Percentiles rank a stretch among this genome's conserved stretches.
Conservation (phyloP, 2,888 invertebrate genomes). For the Prionchulus punctatus region DNA sequence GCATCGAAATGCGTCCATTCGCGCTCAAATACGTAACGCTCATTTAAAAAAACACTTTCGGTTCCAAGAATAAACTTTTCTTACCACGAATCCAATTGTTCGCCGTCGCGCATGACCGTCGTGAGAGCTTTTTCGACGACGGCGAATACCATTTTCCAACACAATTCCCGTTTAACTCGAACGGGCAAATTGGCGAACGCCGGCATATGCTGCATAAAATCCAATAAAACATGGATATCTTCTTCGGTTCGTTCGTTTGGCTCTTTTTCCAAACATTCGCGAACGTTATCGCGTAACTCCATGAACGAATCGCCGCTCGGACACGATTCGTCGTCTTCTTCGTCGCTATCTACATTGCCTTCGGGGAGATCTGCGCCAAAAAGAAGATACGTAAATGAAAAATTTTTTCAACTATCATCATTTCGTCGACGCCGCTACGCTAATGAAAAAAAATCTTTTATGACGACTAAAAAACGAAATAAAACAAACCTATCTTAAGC, state of each 20-base stretch:
- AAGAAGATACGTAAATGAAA: no score
- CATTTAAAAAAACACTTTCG: no score
- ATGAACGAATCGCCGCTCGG: conserved; percentile 22
- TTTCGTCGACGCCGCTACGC: no score
- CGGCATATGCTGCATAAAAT: conserved; percentile 83
- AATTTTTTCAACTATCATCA: no score
- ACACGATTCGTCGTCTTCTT: conserved; percentile 23
- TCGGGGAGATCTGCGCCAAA: conserved; percentile 61
- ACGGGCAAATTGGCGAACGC: conserved; percentile 75
- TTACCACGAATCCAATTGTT: conserved; percentile 89
- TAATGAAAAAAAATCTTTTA: no score
- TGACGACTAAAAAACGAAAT: no score
- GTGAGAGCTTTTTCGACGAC: conserved; percentile 93
- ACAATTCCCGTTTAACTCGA: conserved; percentile 76
- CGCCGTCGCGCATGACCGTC: conserved; percentile 93
- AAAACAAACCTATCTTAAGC: no score
- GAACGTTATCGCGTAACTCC: conserved; percentile 71
- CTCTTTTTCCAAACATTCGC: conserved; percentile 93
- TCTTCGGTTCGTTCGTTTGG: conserved; percentile 84
- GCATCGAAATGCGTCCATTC: no score
- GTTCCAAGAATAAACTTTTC: no score
- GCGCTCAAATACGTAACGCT: no score
- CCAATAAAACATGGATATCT: conserved; percentile 81
- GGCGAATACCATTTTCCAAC: conserved; percentile 88
- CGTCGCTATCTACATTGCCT: conserved; percentile 68